Base-by-base conservation (phyloP, 2,113 vertebrate species). In the Phylloscopus trochilus region DNA sequence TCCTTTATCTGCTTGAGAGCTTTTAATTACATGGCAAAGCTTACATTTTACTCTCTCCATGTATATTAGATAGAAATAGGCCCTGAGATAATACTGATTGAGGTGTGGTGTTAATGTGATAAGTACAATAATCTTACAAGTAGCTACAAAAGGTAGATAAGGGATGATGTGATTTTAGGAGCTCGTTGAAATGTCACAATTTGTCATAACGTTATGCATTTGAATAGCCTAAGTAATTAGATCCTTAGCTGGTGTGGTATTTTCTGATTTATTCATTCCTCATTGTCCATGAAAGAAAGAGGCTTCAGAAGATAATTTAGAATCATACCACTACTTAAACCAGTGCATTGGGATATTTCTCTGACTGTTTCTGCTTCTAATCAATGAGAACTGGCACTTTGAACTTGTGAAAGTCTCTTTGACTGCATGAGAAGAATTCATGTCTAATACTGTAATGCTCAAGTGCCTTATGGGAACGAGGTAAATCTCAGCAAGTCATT, bases 401-500 rank as follows among this genome's bases (percentile, higher is more conserved):
- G 89, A 89, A 94, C 49, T 84, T 37, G 27, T 9, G 66, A 91
- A 93, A 89, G 31, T 27, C 12, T 84, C 35, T 92, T 21, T 64
- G 55, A 37, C 41, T 82, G 41, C 41, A 44, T 1, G 7, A 83
- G 52, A 76, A 91, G 47, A 90, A 96, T 81, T 89, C 68, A 68
- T 44, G 15, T 68, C 26, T 83, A 62, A 89, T 73, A 72, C 13
- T 78, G 30, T 60, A 84, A 91, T 81, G 72, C 23, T 81, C 52
- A 87, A 82, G 20, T 68, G 81, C 66, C 51, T 69, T 43, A 26
- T 91, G 83, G 74, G 67, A 93, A 85, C 28, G 70, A 89, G 51
- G 52, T 93, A 95, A 95, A 92, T 92, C 93, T 62, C 52, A 89
- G 44, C 62, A 89, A 87, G 60, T 46, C 16, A 22, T 76, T 95